A percentile compares a stretch with the other conserved stretches of the same genome.
These are phyloP conservation scores for Aphidoletes aphidimyza DNA, from an alignment of 2,888 invertebrate species.

Conservation along the genomic window DNA sequence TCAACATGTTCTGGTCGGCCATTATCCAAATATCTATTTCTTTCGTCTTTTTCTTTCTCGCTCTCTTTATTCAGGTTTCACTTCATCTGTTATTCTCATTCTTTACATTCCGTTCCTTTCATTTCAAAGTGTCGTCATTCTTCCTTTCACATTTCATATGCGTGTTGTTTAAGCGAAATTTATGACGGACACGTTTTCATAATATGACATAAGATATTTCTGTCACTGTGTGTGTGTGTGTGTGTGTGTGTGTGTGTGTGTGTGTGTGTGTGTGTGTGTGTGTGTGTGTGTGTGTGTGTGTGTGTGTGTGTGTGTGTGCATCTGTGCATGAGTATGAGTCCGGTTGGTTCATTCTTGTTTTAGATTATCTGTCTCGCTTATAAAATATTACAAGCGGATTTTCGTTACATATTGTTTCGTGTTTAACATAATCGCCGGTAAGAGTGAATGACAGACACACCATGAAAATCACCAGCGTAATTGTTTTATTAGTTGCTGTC, in stretches of 20 bases:
- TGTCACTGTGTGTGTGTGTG: background rate
- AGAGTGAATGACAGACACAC: background rate
- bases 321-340: too few relatives aligned
- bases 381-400: conserved; percentile 12
- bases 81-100: background rate
- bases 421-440: too few relatives aligned
- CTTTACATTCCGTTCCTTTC: background rate
- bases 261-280: background rate
- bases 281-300: background rate
- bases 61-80: background rate
- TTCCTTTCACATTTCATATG: conserved; percentile 13
- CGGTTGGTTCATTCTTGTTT: background rate
- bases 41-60: background rate
- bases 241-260: background rate
- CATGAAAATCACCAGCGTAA: background rate
- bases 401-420: background rate
- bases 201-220: conserved; percentile 39
- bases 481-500: conserved; percentile 35
- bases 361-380: background rate
- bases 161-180: background rate
- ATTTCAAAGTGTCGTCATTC: background rate
- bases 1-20: background rate
- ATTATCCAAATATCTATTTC: background rate
- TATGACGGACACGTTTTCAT: conserved; percentile 35
- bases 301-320: background rate